These are phyloP conservation scores for Aphelenchoides bicaudatus DNA, from an alignment of 2,888 invertebrate species.

Conservation along the genomic window DNA sequence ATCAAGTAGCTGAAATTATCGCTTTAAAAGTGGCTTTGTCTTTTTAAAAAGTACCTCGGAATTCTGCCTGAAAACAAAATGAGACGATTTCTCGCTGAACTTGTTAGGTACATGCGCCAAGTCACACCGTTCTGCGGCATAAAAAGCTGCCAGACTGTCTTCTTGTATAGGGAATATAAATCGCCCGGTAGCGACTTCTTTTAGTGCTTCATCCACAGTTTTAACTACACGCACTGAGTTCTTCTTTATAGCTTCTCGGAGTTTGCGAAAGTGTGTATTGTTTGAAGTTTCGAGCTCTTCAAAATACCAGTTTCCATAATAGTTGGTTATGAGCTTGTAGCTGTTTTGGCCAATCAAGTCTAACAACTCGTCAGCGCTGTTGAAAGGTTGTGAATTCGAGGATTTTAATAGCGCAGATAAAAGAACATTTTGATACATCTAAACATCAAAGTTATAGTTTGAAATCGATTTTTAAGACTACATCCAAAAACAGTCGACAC, in stretches of 20 bases:
- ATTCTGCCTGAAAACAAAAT: slow-evolving; percentile 24
- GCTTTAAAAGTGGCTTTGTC: too few species aligned
- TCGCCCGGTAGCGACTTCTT: slow-evolving; percentile 23
- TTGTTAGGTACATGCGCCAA: slow-evolving; percentile 23
- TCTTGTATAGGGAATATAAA: slow-evolving; percentile 30
- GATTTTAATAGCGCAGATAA: slow-evolving; percentile 30
- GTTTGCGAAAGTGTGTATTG: slow-evolving; percentile 25
- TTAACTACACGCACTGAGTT: slow-evolving; percentile 24
- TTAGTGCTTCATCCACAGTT: slow-evolving; percentile 25
- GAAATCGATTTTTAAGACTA: too few species aligned
- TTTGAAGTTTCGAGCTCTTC: slow-evolving; percentile 27
- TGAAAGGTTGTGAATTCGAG: slow-evolving; percentile 20
- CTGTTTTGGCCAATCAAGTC: slow-evolving; percentile 22
- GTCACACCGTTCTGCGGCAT: slow-evolving; percentile 19
- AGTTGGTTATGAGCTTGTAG: slow-evolving; percentile 32
- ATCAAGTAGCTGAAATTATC: not conserved
- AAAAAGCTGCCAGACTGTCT: slow-evolving; percentile 21
- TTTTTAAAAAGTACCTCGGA: too few species aligned
- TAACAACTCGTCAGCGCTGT: slow-evolving; percentile 26
- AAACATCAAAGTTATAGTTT: too few species aligned
- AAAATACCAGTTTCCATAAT: slow-evolving; percentile 32
- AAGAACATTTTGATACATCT: slow-evolving; percentile 33
- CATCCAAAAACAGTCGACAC: slow-evolving; percentile 28
- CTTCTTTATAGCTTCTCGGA: slow-evolving; percentile 22
- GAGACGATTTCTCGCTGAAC: slow-evolving; percentile 22